Percentiles rank a stretch among this genome's conserved stretches.
These are phyloP conservation scores for Lutra lutra DNA, from an alignment of 2,797 vertebrate species.

Conservation along the genomic window DNA sequence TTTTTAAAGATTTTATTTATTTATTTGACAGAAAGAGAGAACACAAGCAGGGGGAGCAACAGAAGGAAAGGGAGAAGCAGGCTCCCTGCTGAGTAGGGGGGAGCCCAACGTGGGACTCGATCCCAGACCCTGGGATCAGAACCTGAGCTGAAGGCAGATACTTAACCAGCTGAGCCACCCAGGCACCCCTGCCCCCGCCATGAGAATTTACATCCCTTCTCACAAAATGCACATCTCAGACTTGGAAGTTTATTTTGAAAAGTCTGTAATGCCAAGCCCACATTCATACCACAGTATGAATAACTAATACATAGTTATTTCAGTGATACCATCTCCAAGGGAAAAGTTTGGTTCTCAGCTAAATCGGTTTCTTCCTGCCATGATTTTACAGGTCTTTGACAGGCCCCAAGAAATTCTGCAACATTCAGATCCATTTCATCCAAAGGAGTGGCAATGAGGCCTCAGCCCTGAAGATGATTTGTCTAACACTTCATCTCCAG, in stretches of 20 bases:
- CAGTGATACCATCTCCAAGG: background rate
- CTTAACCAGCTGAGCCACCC: too few species aligned
- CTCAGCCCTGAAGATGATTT: background rate
- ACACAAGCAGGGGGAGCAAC: too few species aligned
- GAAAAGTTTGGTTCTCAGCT: background rate
- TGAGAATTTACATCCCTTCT: background rate
- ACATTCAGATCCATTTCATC: background rate
- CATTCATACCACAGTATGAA: background rate
- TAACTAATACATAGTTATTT: background rate
- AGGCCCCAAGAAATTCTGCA: background rate
- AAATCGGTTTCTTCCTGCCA: background rate
- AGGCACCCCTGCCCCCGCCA: too few species aligned
- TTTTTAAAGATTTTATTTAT: too few species aligned
- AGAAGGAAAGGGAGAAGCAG: too few species aligned
- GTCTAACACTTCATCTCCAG: background rate
- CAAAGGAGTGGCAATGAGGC: background rate
- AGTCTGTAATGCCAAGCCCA: background rate
- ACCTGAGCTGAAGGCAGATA: too few species aligned
- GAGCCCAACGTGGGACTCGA: too few species aligned
- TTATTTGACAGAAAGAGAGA: too few species aligned
- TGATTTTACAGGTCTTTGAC: background rate
- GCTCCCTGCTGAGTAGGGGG: too few species aligned
- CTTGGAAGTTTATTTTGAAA: constrained; percentile 14
- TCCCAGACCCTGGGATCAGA: too few species aligned
- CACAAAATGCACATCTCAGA: background rate